Evolutionary conservation across 2,888 invertebrate genomes (phyloP).

Genomic region (Pristionchus maxplancki): DNA sequence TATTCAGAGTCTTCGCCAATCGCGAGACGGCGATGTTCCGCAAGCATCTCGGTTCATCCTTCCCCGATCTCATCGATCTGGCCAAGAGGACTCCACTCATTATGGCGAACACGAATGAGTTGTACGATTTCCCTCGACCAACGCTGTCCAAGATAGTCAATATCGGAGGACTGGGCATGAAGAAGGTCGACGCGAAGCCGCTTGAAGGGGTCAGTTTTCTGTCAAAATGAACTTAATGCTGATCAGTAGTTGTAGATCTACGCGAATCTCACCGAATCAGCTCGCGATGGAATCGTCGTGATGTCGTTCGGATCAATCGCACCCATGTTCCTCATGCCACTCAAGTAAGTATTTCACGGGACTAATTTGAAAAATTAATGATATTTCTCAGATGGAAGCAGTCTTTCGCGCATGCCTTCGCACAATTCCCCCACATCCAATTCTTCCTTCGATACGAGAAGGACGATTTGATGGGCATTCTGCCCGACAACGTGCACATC

Average conservation of each 20-base stretch:
- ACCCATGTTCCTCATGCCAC: slow-evolving; percentile 49
- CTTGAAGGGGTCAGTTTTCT: slow-evolving; percentile 55
- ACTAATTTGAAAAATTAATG: not conserved
- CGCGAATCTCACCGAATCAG: slow-evolving; percentile 58
- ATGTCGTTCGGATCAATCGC: slow-evolving; percentile 68
- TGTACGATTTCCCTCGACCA: slow-evolving; percentile 69
- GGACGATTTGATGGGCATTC: slow-evolving; percentile 33
- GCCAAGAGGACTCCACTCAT: slow-evolving; percentile 55
- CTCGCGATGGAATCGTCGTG: slow-evolving; percentile 63
- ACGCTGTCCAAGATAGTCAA: slow-evolving; percentile 68
- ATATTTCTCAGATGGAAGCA: slow-evolving; percentile 34
- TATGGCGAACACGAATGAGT: slow-evolving; percentile 67
- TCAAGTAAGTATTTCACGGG: not conserved
- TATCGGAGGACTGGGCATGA: slow-evolving; percentile 73
- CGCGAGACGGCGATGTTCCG: slow-evolving; percentile 59
- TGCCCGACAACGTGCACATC: slow-evolving; percentile 45
- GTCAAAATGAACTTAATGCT: not conserved
- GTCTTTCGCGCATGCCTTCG: slow-evolving; percentile 61
- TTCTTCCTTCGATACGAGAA: slow-evolving; percentile 57
- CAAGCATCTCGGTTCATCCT: slow-evolving; percentile 54
- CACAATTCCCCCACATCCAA: slow-evolving; percentile 62
- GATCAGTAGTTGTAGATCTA: slow-evolving; percentile 56
- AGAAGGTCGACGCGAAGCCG: slow-evolving; percentile 61
- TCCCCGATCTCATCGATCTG: slow-evolving; percentile 58
- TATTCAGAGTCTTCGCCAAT: slow-evolving; percentile 34